Evolutionary conservation across 2,888 invertebrate genomes (phyloP), one percentile per base, ranked within the genome.

Genomic region (Nasonia oneida): DNA sequence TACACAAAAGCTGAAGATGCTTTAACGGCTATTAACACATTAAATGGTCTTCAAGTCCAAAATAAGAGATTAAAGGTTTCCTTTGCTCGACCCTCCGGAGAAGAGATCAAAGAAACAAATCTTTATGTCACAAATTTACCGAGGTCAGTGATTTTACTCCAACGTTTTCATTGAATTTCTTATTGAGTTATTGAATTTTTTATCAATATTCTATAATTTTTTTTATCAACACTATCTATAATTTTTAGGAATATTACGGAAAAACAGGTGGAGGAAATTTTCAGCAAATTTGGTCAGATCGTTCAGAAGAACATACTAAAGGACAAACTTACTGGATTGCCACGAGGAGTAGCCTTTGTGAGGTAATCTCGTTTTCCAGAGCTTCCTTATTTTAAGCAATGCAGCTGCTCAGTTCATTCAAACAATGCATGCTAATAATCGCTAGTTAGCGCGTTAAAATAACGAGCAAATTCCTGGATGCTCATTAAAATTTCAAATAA

Each of bases 1-100:
- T 99, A 97, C 94, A 95, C 96, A 81, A 96, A 96, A 86, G 96
- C 97, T 88, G 97, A 97, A 92, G 98, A 98, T 94, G 98, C 98
- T 61, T 94, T 96, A 83, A 95, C 97, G 89, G 98, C 99, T 76
- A 98, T 98, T 88, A 96, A 96, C 90, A 96, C 96, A 71, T 95
- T 98, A 90, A 98, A 98, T 93, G 98, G 98, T 53, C 96, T 97
- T 89, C 96, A 97, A 93, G 96, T 98, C 90, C 97, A 98, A 93
- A 98, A 98, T 94, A 99, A 99, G 94, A 95, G 97, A 91, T 95
- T 99, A 93, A 98, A 98, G 95, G 98, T 98, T 85, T 98, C 98
- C 79, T 98, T 97, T 94, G 98, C 98, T 15, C 95, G 98, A 88
- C 98, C 98, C 18, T 97, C 97, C 37, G 97, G 98, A 64, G 98